Evolutionary conservation across 2,888 invertebrate species (phyloP), one percentile per base, ranked within the genome.

Genomic region (Perizoma affinitatum): DNA sequence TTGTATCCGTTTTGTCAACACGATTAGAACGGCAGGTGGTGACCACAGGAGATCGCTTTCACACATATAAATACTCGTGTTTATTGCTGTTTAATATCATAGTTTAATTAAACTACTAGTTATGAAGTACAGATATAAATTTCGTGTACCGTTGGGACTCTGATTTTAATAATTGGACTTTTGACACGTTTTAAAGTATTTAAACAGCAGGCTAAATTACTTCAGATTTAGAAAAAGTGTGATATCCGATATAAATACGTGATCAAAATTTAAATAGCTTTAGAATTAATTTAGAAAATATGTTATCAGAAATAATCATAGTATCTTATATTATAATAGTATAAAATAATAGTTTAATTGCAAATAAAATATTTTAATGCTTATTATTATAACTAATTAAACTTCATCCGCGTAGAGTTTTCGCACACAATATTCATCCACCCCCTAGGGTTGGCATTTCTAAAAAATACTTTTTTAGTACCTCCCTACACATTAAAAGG

Each of bases 11-110:
- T 48, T 48, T 51, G 54, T 60, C 59, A 65, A 66, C 58, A 45
- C 51, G 51, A 56, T 64, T 48, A 38, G 44, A 64, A 59, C 82
- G 63, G 71, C 80, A 73, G 82, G 83, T 70, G 83, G 66, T 67
- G 74, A 71, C 79, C 71, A 61, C 82, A 74, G 81, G 84, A 74
- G 74, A 76, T 72, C 78, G 68, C 67, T 74, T 79, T 79, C 67
- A 73, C 73, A 73, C 73, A 73, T 75, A 66, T 63, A 73, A 71
- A 73, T 69, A 69, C 61, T 70, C 64, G 67, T 73, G 73, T 78
- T 79, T 78, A 80, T 74, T 72, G 67, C 67, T 73, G 65, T 73
- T 71, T 63, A 69, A 65, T 67, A 69, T 42, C 68, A 67, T 66
- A 74, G 64, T 74, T 71, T 64, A 69, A 64, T 42, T 53, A 57